A percentile compares a stretch with the other conserved stretches of the same genome.
Evolutionary conservation across 2,113 vertebrate genomes (phyloP).

Genomic region (Equus quagga): DNA sequence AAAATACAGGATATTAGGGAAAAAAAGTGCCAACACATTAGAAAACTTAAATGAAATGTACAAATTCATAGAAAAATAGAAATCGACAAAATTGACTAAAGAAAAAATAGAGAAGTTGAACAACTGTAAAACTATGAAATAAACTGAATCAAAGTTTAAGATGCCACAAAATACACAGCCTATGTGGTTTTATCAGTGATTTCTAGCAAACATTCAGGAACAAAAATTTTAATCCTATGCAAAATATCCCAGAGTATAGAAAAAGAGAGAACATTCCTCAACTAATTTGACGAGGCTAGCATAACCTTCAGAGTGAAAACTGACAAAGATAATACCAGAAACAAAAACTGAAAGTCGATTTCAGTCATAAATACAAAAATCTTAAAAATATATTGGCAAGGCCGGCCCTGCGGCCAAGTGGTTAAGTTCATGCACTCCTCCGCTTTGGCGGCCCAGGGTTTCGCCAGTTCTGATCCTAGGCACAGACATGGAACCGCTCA

Average conservation of each 20-base stretch:
- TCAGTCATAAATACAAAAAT: neutral
- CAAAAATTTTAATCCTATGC: neutral
- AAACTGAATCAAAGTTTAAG: neutral
- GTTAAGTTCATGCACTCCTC: no score
- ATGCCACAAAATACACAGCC: neutral
- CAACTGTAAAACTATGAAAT: neutral
- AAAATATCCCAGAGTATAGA: neutral
- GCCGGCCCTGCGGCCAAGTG: no score
- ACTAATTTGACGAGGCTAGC: neutral
- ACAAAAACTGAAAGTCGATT: slow-evolving; percentile 8
- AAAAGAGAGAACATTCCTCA: neutral
- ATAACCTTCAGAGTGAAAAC: neutral
- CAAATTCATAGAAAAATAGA: neutral
- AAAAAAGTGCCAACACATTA: neutral
- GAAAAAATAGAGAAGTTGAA: neutral
- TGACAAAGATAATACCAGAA: neutral
- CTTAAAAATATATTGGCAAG: neutral
- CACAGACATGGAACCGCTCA: no score
- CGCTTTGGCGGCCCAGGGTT: no score
- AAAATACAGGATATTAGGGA: neutral
- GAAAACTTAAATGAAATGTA: neutral
- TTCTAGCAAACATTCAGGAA: neutral
- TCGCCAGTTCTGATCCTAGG: no score
- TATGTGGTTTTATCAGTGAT: neutral
- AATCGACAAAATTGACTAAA: neutral